These are phyloP conservation scores for Heterochromis multidens DNA, from an alignment of 2,113 vertebrate species.

Conservation along the genomic window DNA sequence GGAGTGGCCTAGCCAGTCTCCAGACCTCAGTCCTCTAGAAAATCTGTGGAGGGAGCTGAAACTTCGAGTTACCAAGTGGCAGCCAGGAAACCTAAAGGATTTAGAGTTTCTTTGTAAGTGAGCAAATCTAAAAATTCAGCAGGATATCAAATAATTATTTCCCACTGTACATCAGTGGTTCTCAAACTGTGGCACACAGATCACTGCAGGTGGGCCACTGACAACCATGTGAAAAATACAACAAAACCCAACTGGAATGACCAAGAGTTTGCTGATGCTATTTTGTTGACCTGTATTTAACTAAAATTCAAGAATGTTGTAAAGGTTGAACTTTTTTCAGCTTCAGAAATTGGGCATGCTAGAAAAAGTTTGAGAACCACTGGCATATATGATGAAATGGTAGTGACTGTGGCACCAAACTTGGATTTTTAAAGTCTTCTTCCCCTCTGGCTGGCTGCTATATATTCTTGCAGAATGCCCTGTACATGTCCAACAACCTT, in stretches of 20 bases:
- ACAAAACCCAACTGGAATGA: neutral
- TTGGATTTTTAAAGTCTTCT: neutral
- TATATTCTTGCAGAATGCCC: neutral
- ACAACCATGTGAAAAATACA: neutral
- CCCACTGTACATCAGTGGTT: too few species aligned
- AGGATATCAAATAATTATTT: too few species aligned
- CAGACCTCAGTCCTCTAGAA: too few species aligned
- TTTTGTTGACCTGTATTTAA: neutral
- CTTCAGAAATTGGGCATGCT: neutral
- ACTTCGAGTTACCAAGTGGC: too few species aligned
- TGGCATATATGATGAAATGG: neutral
- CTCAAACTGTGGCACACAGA: too few species aligned
- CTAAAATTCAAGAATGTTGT: neutral
- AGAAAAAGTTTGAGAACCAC: neutral
- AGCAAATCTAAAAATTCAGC: too few species aligned
- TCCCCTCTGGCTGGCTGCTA: neutral
- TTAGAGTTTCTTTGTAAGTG: too few species aligned
- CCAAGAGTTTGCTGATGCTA: neutral
- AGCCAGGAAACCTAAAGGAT: too few species aligned
- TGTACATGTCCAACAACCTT: neutral
- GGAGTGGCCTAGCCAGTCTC: too few species aligned
- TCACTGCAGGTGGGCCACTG: neutral
- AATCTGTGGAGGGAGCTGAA: too few species aligned
- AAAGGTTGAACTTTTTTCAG: neutral
- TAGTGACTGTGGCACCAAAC: neutral